Evolutionary conservation across 2,797 vertebrate genomes (phyloP), one percentile per base, ranked within the genome.

Genomic region (Intellagama lesueurii): DNA sequence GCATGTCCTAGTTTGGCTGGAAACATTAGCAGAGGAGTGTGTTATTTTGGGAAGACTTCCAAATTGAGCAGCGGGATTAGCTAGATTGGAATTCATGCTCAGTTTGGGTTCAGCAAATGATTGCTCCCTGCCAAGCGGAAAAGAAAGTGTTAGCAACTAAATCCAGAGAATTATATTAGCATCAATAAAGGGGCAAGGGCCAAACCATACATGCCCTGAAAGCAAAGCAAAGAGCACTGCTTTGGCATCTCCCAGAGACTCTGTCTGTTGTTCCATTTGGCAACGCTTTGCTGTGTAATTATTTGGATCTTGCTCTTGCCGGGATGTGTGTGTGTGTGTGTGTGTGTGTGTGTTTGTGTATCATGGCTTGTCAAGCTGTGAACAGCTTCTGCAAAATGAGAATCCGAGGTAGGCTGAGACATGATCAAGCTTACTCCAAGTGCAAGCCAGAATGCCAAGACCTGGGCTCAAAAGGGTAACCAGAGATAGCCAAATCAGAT

Each of bases 101-200:
- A 11, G 78, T 89, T 89, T 85, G 78, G 70, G 56, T 68, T 81
- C 83, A 89, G 83, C 56, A 86, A 89, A 89, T 76, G 88, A 68
- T 66, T 81, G 44, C 83, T 89, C 88, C 78, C 70, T 89, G 88
- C 88, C 88, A 89, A 89, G 83, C 9, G 1, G 78, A 56, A 66
- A 49, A 73, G 56, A 73, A 64, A 85, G 82, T 89, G 88, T 73
- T 73, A 81, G 88, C n/a, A 16, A 76, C 69, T 86, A 85, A 81
- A 89, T 86, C 88, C 88, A 86, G 83, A 52, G 83, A 89, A 86
- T 86, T 86, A 86, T 89, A 89, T 89, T 86, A 85, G 83, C 78
- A 49, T 81, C 84, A 89, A 86, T 81, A 86, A 89, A 86, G 52
- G 84, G 83, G 83, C 69, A 85, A 35, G 78, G 83, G 83, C 83